Evolutionary conservation across 2,888 invertebrate genomes (phyloP), one percentile per base, ranked within the genome.

Genomic region (Trilocha varians): DNA sequence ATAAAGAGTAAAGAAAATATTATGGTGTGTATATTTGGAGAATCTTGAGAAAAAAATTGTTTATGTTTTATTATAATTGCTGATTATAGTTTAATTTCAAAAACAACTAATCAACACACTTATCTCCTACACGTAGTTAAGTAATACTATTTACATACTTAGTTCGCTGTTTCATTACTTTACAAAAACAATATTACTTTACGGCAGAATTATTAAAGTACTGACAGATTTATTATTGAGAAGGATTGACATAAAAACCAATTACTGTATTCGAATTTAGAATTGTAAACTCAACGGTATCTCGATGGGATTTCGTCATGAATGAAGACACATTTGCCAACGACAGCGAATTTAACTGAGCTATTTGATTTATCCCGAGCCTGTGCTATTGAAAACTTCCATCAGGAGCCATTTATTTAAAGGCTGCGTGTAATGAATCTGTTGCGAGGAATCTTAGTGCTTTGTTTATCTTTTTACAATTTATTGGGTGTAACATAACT

Each of bases 321-420:
- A 83, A 83, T 83, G 82, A 78, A 83, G 82, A 78, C 77, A 76
- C 83, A 80, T 80, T 83, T 80, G 79, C 82, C 78, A 79, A 68
- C 75, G 75, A 79, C 78, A 73, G 74, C 64, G 67, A 64, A 75
- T 69, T 68, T 71, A 65, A 63, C 55, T 53, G 66, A 72, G 71
- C 74, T 79, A 80, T 83, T 80, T 79, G 80, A 80, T 82, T 79
- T 80, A 79, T 79, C 74, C 70, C 62, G 51, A 70, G 71, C 62
- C 50, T 53, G 57, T 67, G 60, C 76, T 70, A 78, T 78, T 79
- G 78, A 76, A 78, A 73, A 72, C 69, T 71, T 65, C 63, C 67
- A 74, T 74, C 67, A 64, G 55, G 54, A 59, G 55, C 57, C 63
- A 68, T 65, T 76, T 73, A 73, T 73, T 70, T 69, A 63, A 57